Base-by-base conservation (phyloP, 2,113 vertebrate genomes). In the Melospiza melodia region DNA sequence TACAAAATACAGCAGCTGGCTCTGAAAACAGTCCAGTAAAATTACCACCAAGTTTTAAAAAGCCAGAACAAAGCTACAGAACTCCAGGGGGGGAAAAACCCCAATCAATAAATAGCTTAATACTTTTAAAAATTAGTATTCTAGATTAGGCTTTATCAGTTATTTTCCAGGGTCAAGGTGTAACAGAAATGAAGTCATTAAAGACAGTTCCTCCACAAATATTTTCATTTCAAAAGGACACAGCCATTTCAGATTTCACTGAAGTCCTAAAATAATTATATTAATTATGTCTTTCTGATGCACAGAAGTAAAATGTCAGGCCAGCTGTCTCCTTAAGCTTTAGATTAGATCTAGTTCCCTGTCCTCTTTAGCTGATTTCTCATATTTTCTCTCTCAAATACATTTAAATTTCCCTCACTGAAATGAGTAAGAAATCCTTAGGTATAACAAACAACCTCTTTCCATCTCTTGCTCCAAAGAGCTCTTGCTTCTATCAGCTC, bases 21-120 rank as follows among this genome's bases (percentile, higher is more conserved):
- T 57, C 41, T 66, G 69, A 84, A 81, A 87, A 65, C 30, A 74
- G 25, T 41, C 27, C 44, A 77, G 25, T 66, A 73, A 87, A 94
- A 82, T 44, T 58, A 71, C 13, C 37, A 62, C 5, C 37, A 54
- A 62, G 51, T 85, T 66, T 63, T 62, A 11, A 72, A 78, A 71
- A 57, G 27, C 9, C 37, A 82, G 41, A 82, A 85, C 11, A 88
- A 61, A 71, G 55, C 18, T 63, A 67, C 23, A 76, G 30, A 49
- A 20, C 3, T 52, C 33, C 8, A 55, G 22, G 8, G 16, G 2
- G 1, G 15, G 11, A 75, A 35, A 49, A 46, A 2, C 0, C 8
- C 12, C 12, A 49, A 31, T 5, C 35, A 75, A 62, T 27, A 79
- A 75, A 87, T 3, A 83, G 12, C 20, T 75, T 65, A 59, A 31